Percentiles rank a stretch among this genome's conserved stretches.
Conservation (phyloP, 2,888 invertebrate species). For the Zygogramma bicolorata region DNA sequence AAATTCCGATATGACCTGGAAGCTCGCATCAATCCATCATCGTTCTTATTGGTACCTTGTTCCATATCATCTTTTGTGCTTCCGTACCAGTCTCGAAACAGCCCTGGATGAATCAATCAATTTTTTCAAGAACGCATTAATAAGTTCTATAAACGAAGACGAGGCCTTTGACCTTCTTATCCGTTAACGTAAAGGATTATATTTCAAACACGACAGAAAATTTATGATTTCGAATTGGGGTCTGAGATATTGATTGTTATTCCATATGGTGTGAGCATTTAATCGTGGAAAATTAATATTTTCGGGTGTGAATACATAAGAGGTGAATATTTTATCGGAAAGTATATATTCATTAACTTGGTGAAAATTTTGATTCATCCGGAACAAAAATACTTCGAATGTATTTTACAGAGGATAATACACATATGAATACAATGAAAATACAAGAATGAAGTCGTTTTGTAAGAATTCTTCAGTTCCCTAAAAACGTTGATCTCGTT, state of each 20-base stretch:
- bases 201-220: neutral
- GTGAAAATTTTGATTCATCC: too few relatives aligned
- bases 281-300: neutral
- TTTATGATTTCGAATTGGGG: neutral
- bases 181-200: neutral
- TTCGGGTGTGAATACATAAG: too few relatives aligned
- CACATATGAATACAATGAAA: too few relatives aligned
- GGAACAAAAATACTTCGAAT: too few relatives aligned
- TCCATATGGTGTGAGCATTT: neutral
- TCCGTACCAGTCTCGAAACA: constrained; percentile 32
- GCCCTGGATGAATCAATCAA: constrained; percentile 25
- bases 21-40: constrained; percentile 22
- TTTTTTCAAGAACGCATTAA: neutral
- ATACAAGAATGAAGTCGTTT: too few relatives aligned
- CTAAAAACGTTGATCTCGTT: too few relatives aligned
- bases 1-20: constrained; percentile 6
- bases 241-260: neutral
- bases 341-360: too few relatives aligned
- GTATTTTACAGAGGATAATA: too few relatives aligned
- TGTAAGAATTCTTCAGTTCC: too few relatives aligned
- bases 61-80: constrained; percentile 24
- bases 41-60: constrained; percentile 34
- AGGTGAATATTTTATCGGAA: too few relatives aligned
- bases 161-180: neutral
- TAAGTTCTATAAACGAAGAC: neutral